These are phyloP conservation scores for Eurystomus gularis DNA, from an alignment of 2,113 vertebrate species.

Conservation along the genomic window DNA sequence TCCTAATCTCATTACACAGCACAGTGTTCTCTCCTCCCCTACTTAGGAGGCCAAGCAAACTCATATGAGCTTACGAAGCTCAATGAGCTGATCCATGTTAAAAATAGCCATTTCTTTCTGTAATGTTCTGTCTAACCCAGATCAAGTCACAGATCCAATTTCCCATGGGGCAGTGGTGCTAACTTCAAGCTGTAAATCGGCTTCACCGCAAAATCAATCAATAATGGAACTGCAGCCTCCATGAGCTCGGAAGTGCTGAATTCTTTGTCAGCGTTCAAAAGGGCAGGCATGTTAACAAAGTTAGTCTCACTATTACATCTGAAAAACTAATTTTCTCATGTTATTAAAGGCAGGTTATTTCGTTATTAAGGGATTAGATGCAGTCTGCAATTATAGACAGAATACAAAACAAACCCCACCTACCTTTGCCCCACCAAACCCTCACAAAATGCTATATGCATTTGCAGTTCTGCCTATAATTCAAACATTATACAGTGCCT, in stretches of 20 bases:
- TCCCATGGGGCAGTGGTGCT: accelerated
- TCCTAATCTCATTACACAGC: not conserved
- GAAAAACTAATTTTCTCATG: not conserved
- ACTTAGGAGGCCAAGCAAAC: not conserved
- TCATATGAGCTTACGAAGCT: not conserved
- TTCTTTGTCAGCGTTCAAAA: not conserved
- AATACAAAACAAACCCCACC: not conserved
- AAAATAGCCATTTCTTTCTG: not conserved
- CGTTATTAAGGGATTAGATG: not conserved
- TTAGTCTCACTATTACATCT: not conserved
- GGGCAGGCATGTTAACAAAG: not conserved
- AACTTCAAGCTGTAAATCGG: not conserved
- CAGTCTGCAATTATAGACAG: not conserved
- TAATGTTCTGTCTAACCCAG: not conserved
- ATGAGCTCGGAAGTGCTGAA: not conserved
- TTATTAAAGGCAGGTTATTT: not conserved
- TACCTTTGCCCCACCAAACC: not conserved
- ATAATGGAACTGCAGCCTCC: not conserved
- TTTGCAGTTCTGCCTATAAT: not conserved
- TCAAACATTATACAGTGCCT: not conserved
- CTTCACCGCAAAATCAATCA: not conserved
- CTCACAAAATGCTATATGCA: not conserved
- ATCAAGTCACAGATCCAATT: not conserved
- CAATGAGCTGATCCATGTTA: not conserved
- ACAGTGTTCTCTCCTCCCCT: not conserved